Evolutionary conservation across 2,113 vertebrate genomes (phyloP).

Genomic region (Sapayoa aenigma): DNA sequence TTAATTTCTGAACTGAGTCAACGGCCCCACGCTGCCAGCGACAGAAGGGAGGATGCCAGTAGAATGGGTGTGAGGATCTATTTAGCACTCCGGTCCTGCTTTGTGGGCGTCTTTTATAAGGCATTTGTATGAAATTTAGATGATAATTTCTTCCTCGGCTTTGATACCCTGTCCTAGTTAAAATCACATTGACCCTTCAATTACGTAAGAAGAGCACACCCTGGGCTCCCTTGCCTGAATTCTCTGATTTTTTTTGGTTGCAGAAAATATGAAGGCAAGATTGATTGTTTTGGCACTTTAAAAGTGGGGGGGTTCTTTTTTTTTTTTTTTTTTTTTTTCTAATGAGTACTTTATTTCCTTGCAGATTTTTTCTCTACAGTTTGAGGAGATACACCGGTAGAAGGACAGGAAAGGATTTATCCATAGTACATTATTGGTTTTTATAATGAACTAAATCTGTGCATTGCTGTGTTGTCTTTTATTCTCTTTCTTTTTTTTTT

Average conservation of each 20-base stretch:
- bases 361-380: neutral
- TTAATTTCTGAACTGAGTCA: conserved; percentile 36
- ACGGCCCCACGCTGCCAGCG: neutral
- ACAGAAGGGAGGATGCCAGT: conserved; percentile 21
- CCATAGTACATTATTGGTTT: neutral
- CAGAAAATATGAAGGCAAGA: conserved; percentile 10
- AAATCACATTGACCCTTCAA: neutral
- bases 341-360: neutral
- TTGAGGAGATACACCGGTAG: neutral
- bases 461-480: conserved; percentile 6
- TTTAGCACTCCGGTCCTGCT: conserved; percentile 14
- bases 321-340: neutral
- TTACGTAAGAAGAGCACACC: neutral
- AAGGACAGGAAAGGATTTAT: neutral
- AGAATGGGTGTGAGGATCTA: conserved; percentile 26
- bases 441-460: conserved; percentile 11
- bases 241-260: neutral
- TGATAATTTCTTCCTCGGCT: neutral
- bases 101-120: conserved; percentile 25
- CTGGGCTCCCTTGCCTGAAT: neutral
- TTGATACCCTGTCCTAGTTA: conserved; percentile 6
- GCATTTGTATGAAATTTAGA: conserved; percentile 5
- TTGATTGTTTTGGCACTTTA: neutral
- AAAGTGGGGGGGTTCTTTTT: neutral
- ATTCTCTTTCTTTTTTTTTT: neutral